Percentiles rank a stretch among this genome's conserved stretches.
Evolutionary conservation across 2,797 vertebrate genomes (phyloP).

Genomic region (Podarcis lilfordi): DNA sequence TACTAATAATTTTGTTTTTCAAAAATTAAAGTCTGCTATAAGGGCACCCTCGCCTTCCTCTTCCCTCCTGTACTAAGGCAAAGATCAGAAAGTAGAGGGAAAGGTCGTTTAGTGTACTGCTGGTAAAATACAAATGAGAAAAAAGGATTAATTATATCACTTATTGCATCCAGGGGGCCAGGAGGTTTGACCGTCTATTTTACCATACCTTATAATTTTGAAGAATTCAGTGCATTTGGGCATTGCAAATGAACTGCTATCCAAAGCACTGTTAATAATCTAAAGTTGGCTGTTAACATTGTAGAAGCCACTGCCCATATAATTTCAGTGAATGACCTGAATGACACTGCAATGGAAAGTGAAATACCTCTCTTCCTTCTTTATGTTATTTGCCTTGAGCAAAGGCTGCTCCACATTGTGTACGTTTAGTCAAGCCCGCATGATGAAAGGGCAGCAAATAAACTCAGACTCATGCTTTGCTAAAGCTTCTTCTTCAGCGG

Average conservation of each 20-base stretch:
- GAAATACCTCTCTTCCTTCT: constrained; percentile 72
- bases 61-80: constrained; percentile 55
- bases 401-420: constrained; percentile 72
- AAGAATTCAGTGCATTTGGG: constrained; percentile 52
- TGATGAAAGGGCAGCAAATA: constrained; percentile 64
- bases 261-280: constrained; percentile 72
- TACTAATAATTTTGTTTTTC: constrained; percentile 52
- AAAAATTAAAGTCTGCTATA: not conserved
- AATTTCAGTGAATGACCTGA: constrained; percentile 71
- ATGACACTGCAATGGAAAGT: constrained; percentile 69
- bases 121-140: constrained; percentile 62
- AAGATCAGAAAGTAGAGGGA: constrained; percentile 48
- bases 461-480: constrained; percentile 51
- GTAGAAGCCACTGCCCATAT: constrained; percentile 68
- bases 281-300: constrained; percentile 69
- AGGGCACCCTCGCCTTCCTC: constrained; percentile 22
- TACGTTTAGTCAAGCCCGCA: constrained; percentile 59
- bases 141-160: constrained; percentile 70
- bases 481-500: constrained; percentile 38
- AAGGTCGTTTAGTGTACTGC: constrained; percentile 48
- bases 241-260: constrained; percentile 64
- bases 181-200: constrained; percentile 64
- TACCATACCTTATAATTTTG: constrained; percentile 72
- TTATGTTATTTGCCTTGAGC: constrained; percentile 73
- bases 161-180: constrained; percentile 60